Conservation (phyloP, 1,140 invertebrate species). For the Diploscapter pachys region DNA sequence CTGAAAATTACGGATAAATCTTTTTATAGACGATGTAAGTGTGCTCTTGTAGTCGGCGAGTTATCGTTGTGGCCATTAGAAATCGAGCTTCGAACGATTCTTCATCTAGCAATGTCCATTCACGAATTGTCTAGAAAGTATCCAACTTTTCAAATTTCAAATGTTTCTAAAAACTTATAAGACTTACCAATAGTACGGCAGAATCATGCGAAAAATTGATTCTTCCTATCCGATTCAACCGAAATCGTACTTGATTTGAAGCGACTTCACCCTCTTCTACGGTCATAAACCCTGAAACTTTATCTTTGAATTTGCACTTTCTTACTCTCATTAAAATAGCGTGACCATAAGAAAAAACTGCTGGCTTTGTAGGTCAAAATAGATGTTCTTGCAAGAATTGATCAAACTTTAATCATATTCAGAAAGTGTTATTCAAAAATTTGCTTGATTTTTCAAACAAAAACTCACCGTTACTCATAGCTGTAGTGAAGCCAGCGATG, state of each 20-base stretch:
- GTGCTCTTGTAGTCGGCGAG: slow-evolving; percentile 53
- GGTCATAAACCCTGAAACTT: slow-evolving; percentile 50
- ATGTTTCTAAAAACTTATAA: too few species aligned
- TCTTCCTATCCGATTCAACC: slow-evolving; percentile 49
- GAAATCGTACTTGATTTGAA: slow-evolving; percentile 47
- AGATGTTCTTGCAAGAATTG: background rate
- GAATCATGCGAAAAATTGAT: slow-evolving; percentile 58
- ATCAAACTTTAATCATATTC: background rate
- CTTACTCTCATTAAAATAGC: background rate
- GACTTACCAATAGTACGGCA: slow-evolving; percentile 49
- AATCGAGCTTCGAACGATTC: slow-evolving; percentile 51
- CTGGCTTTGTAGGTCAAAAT: background rate
- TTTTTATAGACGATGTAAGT: slow-evolving; percentile 55
- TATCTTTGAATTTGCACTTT: background rate
- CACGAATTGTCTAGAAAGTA: slow-evolving; percentile 50
- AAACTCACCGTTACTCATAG: slow-evolving; percentile 51
- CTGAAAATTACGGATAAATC: slow-evolving; percentile 50
- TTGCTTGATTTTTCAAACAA: slow-evolving; percentile 20
- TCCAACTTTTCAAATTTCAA: background rate
- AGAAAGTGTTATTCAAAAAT: background rate
- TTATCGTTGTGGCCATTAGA: slow-evolving; percentile 48
- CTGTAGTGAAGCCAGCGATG: slow-evolving; percentile 44
- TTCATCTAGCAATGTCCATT: slow-evolving; percentile 55
- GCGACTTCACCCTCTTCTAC: slow-evolving; percentile 50
- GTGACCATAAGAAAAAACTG: background rate